Conservation (phyloP, 1,140 invertebrate species). For the Nasonia longicornis region DNA sequence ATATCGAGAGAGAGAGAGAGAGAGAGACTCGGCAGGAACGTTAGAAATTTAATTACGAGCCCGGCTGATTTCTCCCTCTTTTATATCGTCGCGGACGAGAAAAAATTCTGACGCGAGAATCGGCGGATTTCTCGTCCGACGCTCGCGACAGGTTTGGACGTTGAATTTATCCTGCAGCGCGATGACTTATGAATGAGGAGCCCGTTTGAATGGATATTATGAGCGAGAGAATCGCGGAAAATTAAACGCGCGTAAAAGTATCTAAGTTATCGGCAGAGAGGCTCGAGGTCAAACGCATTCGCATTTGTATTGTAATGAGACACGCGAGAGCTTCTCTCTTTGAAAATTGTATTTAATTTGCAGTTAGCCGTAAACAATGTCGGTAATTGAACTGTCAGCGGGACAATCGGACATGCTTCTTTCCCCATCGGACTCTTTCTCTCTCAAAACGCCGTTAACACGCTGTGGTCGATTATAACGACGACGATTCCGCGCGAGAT, state of each 20-base stretch:
- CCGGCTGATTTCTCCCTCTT: neutral
- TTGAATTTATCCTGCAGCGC: neutral
- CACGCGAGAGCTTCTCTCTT: neutral
- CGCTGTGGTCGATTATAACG: neutral
- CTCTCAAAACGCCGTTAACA: neutral
- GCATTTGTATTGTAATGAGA: neutral
- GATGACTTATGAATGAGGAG: neutral
- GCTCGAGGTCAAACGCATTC: neutral
- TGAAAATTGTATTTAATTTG: conserved; percentile 8
- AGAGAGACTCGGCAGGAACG: neutral
- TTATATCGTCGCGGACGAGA: neutral
- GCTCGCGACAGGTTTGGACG: neutral
- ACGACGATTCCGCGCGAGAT: too few species aligned
- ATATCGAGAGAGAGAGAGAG: neutral
- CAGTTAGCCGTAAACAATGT: neutral
- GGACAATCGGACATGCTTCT: neutral
- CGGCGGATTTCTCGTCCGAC: neutral
- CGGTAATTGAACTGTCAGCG: neutral
- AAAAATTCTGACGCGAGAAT: neutral
- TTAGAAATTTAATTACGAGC: conserved; percentile 30
- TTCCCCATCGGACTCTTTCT: too few species aligned
- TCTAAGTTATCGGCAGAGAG: neutral
- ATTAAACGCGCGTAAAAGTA: conserved; percentile 10
- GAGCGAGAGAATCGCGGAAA: neutral
- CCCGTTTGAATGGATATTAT: neutral